Base-by-base conservation (phyloP, 92 coral and sea anemone species). In the Pocillopora grandis region DNA sequence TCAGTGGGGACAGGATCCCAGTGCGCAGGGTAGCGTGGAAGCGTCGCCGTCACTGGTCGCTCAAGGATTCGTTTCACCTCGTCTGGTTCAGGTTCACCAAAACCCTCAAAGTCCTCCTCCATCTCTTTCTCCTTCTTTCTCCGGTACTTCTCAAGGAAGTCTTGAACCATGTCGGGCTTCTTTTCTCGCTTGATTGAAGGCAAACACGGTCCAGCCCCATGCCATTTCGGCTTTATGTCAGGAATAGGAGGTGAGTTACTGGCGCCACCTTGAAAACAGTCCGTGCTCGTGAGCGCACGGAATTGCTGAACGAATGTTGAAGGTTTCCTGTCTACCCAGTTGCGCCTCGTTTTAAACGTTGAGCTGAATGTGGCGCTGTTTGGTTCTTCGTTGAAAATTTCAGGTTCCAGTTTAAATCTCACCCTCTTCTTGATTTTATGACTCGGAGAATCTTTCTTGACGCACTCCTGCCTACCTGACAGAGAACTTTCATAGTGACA, bases 1-100 rank as follows among this genome's bases (percentile, higher is more conserved):
- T 64, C 37, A 58, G 37, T 52, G 14, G 75, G 81, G 6, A 84
- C 35, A 63, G 66, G 66, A 16, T 14, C 80, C 87, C 87, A 84
- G 65, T 75, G 76, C 1, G 69, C 21, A 57, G 87, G 87, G 58
- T 75, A 84, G 58, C 3, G 71, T 3, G 81, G 87, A 1, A 21
- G 27, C 13, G 64, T 65, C 19, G 81, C 87, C 56, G 87, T 61
- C 12, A 84, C 5, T 2, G 81, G 87, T 2, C 76, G 20, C 52
- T 84, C 87, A 9, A 82, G 12, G 12, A 82, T 37, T 19, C 55
- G 37, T 10, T 72, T 82, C 16, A 71, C 20, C 10, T 42, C 62
- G 3, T 72, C 79, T 12, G 71, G 78, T 8, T 73, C 72, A 13
- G 52, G 37, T 5, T 82, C 62, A 1, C 42, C 86, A 78, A 68